Base-by-base conservation (phyloP, 2,113 vertebrate species). In the Grallaria varia region DNA sequence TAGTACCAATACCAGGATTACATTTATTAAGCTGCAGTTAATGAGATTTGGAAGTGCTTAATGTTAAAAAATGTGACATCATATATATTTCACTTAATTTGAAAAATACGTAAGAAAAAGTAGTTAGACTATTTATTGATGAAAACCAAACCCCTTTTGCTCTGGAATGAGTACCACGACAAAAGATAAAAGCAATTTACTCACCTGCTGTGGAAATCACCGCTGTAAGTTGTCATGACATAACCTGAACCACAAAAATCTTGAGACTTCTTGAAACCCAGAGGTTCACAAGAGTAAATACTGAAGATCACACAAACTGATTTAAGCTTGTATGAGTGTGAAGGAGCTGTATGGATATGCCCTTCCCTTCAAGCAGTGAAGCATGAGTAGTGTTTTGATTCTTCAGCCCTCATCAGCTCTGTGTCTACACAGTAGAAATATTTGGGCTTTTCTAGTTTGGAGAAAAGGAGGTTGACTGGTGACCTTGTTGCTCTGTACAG, bases 41-140 rank as follows among this genome's bases (percentile, higher is more conserved):
- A 91, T 89, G 68, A 59, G 68, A 91, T 96, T 80, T 95, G 74
- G 22, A 88, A 95, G 33, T 78, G 55, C 63, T 81, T 90, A 91
- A 90, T 91, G 17, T 90, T 90, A 73, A 77, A 62, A 42, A 52
- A 35, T 40, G 39, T 59, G 45, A 18, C 72, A 50, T 81, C 73
- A 50, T 90, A 84, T 74, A 60, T 53, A 47, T 75, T 90, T 59
- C 52, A 35, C 58, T 94, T 84, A 56, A 93, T 81, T 59, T 87
- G 56, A 95, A 90, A 77, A 78, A 69, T 45, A 64, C 10, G 5
- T 69, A 79, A 91, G 37, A 35, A 63, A 64, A 81, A 85, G 14
- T 7, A 2, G 4, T 3, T 1, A 56, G 52, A 59, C 62, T 76
- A 2, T 85, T 82, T 64, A 37, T 14, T 62, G 45, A 79, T 62